Evolutionary conservation across 2,113 vertebrate species (phyloP).

Genomic region (Aspiorhynchus laticeps): DNA sequence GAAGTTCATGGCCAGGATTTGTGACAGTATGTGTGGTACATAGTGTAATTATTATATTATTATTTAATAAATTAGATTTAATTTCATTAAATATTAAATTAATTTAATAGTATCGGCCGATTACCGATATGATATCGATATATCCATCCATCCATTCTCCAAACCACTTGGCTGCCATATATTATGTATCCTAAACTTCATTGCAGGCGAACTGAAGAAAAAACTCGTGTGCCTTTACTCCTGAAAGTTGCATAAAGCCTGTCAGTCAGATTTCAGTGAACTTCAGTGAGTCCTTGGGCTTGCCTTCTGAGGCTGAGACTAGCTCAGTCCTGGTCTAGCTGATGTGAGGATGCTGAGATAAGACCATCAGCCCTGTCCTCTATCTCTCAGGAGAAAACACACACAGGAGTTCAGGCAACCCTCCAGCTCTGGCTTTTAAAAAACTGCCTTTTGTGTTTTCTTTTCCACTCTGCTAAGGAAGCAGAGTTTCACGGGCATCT

Average conservation of each 20-base stretch:
- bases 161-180: too few species aligned
- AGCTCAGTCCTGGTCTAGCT: neutral
- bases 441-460: neutral
- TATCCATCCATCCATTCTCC: too few species aligned
- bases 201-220: too few species aligned
- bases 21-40: neutral
- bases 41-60: neutral
- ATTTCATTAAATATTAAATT: neutral
- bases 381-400: neutral
- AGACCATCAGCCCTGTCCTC: neutral
- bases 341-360: slow-evolving; percentile 22
- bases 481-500: slow-evolving; percentile 46
- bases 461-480: neutral
- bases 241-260: neutral
- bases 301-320: neutral
- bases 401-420: neutral
- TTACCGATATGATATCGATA: too few species aligned
- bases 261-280: neutral
- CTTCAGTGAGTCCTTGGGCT: neutral
- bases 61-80: neutral
- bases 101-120: too few species aligned
- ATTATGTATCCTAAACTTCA: too few species aligned
- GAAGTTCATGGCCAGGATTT: too few species aligned
- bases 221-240: neutral
- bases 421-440: slow-evolving; percentile 27